These are phyloP conservation scores for Heliconius cydno DNA, from an alignment of 2,888 invertebrate genomes.

Conservation along the genomic window DNA sequence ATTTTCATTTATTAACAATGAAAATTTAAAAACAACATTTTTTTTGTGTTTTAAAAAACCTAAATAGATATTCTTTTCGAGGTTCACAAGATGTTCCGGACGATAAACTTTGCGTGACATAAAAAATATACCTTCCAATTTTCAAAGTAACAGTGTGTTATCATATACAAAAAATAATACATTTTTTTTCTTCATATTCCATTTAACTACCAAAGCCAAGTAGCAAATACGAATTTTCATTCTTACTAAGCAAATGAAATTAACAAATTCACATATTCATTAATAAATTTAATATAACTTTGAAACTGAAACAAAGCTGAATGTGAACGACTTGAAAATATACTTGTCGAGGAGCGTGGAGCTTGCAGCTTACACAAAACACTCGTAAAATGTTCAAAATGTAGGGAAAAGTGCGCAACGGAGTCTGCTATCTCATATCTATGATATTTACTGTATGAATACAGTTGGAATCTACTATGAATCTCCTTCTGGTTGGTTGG, in stretches of 20 bases:
- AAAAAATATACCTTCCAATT: too few species aligned
- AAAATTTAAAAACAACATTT: not conserved
- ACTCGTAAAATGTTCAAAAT: constrained; percentile 38
- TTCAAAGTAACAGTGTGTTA: too few species aligned
- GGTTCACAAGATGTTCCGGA: too few species aligned
- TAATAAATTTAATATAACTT: constrained; percentile 10
- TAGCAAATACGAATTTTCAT: not conserved
- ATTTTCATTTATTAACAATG: not conserved
- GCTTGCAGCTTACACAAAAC: constrained; percentile 33
- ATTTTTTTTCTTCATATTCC: not conserved
- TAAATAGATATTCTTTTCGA: too few species aligned
- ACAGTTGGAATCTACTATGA: constrained; percentile 25
- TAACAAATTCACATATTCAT: not conserved
- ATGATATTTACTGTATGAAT: constrained; percentile 32
- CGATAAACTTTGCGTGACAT: too few species aligned
- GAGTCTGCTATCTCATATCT: constrained; percentile 28
- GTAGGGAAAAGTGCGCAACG: constrained; percentile 34
- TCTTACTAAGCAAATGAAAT: not conserved
- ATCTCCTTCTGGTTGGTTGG: constrained; percentile 8
- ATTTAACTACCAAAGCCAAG: not conserved
- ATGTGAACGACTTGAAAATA: constrained; percentile 34
- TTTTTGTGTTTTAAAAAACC: too few species aligned
- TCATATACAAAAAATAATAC: too few species aligned
- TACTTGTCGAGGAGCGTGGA: constrained; percentile 20
- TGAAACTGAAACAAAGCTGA: constrained; percentile 10